Base-by-base conservation (phyloP, 2,797 vertebrate genomes). In the Lophius americanus region DNA sequence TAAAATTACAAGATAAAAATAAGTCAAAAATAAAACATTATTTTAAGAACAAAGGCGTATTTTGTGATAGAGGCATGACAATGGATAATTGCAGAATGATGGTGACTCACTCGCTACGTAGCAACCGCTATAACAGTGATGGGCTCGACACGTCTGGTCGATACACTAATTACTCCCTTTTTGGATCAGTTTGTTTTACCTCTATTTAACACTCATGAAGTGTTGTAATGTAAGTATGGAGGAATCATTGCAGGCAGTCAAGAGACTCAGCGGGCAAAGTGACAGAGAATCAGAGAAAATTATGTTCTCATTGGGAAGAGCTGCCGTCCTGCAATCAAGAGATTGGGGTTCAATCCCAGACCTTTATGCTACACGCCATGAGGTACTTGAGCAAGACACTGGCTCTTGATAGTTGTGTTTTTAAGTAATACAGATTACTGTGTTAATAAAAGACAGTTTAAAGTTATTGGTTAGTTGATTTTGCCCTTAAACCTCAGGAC, bases 61-160 rank as follows among this genome's bases (percentile, higher is more conserved):
- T 76, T 77, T 75, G 58, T 64, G 35, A 83, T 77, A 23, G 57
- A 70, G 70, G 69, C 3, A 69, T 75, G 74, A 83, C 67, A 78
- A 76, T 72, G 79, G 80, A 69, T 73, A 70, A 81, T 60, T 55
- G 69, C 51, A 56, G 73, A 74, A 60, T 6, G 10, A 3, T 4
- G 14, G 54, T 85, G 84, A 83, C 72, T 78, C 82, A 86, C 35
- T 57, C 43, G 51, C 68, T 63, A 60, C 60, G 63, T 41, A 39
- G 56, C 54, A 56, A 63, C 42, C 59, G 49, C 36, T 62, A 54
- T 76, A 73, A 71, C 62, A 52, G 63, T 36, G 48, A 75, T 51
- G 51, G 55, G 47, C 60, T 14, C 70, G 53, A 75, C 64, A 54
- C 54, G 76, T 60, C 47, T 23, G 58, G 62, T 79, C 61, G 73